Evolutionary conservation across 1,140 invertebrate species (phyloP).

Genomic region (Bombus confusus): DNA sequence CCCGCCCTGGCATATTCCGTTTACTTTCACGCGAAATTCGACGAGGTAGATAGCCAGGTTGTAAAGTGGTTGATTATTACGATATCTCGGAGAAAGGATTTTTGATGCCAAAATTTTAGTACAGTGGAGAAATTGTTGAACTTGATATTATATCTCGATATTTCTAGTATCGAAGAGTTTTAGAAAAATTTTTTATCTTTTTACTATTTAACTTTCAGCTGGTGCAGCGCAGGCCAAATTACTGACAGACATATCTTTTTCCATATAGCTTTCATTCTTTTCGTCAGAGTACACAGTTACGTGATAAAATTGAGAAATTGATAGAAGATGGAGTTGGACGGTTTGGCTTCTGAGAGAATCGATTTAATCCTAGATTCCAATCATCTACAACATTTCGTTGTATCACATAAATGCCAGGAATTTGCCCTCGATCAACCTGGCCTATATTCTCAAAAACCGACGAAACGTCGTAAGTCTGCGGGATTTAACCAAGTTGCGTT

Average conservation of each 20-base stretch:
- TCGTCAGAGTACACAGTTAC: too few relatives aligned
- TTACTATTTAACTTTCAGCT: not conserved
- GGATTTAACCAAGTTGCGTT: not conserved
- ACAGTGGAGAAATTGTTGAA: not conserved
- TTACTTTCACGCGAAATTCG: not conserved
- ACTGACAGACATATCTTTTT: not conserved
- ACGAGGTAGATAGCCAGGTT: too few relatives aligned
- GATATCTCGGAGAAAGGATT: not conserved
- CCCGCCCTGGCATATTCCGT: too few relatives aligned
- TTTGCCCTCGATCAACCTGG: not conserved
- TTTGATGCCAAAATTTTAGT: not conserved
- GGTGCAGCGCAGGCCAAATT: not conserved
- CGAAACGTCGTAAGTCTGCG: not conserved
- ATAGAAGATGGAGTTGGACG: too few relatives aligned
- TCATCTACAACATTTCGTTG: too few relatives aligned
- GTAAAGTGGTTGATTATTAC: not conserved
- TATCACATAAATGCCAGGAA: too few relatives aligned
- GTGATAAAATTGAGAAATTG: too few relatives aligned
- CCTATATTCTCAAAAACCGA: not conserved
- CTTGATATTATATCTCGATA: not conserved
- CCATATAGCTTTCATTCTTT: not conserved
- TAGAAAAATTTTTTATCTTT: not conserved
- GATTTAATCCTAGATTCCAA: too few relatives aligned
- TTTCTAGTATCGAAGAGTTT: not conserved
- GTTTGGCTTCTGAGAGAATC: too few relatives aligned